phyloP scores from a whole-genome alignment of 2,888 invertebrate genomes.

The Zele albiditarsus region DNA sequence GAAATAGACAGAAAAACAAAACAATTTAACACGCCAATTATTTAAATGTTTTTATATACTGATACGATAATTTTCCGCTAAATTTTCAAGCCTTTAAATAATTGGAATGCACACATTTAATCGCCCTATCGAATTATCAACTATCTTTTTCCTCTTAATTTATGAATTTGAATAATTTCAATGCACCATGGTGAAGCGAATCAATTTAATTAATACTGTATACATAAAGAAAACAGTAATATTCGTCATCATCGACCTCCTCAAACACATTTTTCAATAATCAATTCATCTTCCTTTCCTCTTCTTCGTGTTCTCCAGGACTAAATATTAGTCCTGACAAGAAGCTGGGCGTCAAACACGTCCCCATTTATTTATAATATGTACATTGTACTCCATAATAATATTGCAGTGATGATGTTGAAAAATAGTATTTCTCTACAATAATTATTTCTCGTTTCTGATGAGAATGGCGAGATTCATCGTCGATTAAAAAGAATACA shows the following conservation, averaged over 20 bases:
- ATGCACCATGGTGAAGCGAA: constrained; percentile 7
- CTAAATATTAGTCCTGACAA: constrained; percentile 51
- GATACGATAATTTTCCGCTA: constrained; percentile 2
- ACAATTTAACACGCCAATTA: not conserved
- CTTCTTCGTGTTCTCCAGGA: constrained; percentile 29
- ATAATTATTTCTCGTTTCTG: constrained; percentile 8
- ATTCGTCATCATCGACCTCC: not conserved
- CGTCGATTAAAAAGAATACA: constrained; percentile 19
- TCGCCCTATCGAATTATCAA: not conserved
- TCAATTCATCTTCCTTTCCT: not conserved
- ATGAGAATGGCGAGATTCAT: constrained; percentile 20
- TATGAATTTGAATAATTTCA: not conserved
- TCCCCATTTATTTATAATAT: constrained; percentile 42
- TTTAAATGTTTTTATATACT: not conserved
- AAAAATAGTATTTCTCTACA: constrained; percentile 35
- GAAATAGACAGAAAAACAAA: not conserved
- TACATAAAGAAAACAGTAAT: not conserved
- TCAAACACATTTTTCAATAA: not conserved
- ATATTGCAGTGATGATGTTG: constrained; percentile 1
- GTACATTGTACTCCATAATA: constrained; percentile 39
- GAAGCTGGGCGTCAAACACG: constrained; percentile 13
- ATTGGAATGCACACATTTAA: not conserved
- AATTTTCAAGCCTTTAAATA: not conserved
- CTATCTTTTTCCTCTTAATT: not conserved
- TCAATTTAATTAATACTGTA: constrained; percentile 15